Conservation (phyloP, 2,113 vertebrate species). For the Cathartes aura region DNA sequence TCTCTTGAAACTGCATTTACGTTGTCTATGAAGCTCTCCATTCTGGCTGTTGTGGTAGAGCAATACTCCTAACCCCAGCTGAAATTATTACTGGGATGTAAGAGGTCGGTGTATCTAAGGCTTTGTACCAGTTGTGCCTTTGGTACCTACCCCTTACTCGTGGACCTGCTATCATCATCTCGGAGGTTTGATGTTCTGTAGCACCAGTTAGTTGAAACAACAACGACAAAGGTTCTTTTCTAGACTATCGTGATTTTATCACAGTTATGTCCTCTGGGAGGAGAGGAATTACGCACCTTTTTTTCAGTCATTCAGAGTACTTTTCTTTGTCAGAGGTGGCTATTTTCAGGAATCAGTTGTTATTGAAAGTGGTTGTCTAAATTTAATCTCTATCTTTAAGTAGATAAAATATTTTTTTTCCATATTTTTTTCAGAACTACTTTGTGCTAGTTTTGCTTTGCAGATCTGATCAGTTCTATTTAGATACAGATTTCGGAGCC, state of each 20-base stretch:
- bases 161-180: not conserved
- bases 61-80: not conserved
- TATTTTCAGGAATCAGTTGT: not conserved
- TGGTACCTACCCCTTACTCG: not conserved
- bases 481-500: not conserved
- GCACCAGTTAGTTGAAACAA: not conserved
- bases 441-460: not conserved
- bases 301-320: not conserved
- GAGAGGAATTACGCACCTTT: not conserved
- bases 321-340: not conserved
- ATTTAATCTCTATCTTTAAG: not conserved
- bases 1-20: not conserved
- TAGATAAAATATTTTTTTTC: not conserved
- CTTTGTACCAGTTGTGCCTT: not conserved
- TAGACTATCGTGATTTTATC: not conserved
- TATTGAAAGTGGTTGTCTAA: not conserved
- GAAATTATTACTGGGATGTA: not conserved
- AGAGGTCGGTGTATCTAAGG: not conserved
- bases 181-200: not conserved
- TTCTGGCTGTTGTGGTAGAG: not conserved
- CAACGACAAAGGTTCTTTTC: not conserved
- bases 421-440: not conserved
- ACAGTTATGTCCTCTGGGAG: not conserved
- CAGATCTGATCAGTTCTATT: not conserved
- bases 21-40: not conserved